phyloP scores from a whole-genome alignment of 2,797 vertebrate species.

The Malacoraja senta region DNA sequence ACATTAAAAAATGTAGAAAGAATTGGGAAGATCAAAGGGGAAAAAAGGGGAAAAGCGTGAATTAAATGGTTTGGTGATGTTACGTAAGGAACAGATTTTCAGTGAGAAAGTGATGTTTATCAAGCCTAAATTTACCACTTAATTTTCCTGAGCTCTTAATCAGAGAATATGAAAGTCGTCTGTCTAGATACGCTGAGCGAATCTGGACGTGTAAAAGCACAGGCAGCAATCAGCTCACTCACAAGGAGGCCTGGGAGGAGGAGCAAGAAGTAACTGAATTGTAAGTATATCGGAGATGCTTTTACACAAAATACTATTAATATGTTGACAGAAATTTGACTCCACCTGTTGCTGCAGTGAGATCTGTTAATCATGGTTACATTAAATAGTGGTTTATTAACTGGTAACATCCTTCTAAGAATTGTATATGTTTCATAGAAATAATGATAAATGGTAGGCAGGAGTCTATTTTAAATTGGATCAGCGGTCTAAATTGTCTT shows the following conservation, averaged over 20 bases:
- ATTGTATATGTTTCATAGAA: neutral
- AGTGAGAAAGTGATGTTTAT: neutral
- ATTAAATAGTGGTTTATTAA: neutral
- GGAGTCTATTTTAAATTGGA: too few relatives aligned
- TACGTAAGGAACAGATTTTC: neutral
- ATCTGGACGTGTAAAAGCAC: constrained; percentile 99
- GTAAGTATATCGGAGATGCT: constrained; percentile 65
- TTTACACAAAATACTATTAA: neutral
- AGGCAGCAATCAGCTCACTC: constrained; percentile 91
- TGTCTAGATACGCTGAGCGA: constrained; percentile 77
- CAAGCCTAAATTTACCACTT: neutral
- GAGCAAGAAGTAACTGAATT: constrained; percentile 97
- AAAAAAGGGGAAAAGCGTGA: neutral
- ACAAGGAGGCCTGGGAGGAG: constrained; percentile 97
- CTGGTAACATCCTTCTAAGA: neutral
- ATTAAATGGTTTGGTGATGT: neutral
- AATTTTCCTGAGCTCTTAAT: constrained; percentile 25
- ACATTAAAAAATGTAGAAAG: neutral
- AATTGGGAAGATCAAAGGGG: neutral
- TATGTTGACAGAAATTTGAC: neutral
- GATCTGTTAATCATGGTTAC: neutral
- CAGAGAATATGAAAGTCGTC: constrained; percentile 87
- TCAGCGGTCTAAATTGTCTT: too few relatives aligned
- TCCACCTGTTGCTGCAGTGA: neutral
- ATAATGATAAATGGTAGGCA: neutral